Evolutionary conservation across 2,113 vertebrate genomes (phyloP).

Genomic region (Xiphophorus hellerii): DNA sequence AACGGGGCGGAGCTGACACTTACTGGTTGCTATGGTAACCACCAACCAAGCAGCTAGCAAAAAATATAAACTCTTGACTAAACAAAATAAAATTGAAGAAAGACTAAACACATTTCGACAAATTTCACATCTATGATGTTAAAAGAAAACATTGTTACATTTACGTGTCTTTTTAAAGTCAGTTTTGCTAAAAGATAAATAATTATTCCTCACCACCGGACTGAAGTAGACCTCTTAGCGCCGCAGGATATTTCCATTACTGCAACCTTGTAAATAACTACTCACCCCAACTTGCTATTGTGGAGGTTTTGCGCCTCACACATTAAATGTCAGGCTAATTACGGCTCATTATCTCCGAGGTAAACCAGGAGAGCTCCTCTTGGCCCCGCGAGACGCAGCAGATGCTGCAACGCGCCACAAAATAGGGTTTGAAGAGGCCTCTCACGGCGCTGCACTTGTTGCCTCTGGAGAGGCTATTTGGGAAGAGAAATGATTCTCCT

Average conservation of each 20-base stretch:
- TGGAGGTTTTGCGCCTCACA: conserved; percentile 56
- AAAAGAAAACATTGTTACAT: too few species aligned
- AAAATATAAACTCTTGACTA: too few species aligned
- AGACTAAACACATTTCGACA: too few species aligned
- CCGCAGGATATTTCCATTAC: neutral
- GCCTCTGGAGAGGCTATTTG: conserved; percentile 34
- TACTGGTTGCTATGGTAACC: too few species aligned
- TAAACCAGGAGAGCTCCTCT: conserved; percentile 44
- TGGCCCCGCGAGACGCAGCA: conserved; percentile 16
- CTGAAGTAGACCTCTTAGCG: neutral
- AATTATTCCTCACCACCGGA: too few species aligned
- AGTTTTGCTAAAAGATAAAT: too few species aligned
- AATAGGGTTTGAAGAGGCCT: conserved; percentile 43
- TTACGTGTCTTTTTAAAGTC: too few species aligned
- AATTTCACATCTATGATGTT: too few species aligned
- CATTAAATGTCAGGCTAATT: conserved; percentile 76
- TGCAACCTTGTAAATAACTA: conserved; percentile 58
- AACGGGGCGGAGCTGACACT: too few species aligned
- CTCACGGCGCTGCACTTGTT: conserved; percentile 11
- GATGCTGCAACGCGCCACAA: conserved; percentile 2
- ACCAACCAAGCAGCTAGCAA: too few species aligned
- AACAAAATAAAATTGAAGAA: too few species aligned
- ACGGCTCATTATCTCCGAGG: conserved; percentile 62
- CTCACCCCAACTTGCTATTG: conserved; percentile 63
- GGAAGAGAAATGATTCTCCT: conserved; percentile 9